A percentile compares a stretch with the other conserved stretches of the same genome.
Evolutionary conservation across 2,888 invertebrate genomes (phyloP).

Genomic region (Tenodera sinensis): DNA sequence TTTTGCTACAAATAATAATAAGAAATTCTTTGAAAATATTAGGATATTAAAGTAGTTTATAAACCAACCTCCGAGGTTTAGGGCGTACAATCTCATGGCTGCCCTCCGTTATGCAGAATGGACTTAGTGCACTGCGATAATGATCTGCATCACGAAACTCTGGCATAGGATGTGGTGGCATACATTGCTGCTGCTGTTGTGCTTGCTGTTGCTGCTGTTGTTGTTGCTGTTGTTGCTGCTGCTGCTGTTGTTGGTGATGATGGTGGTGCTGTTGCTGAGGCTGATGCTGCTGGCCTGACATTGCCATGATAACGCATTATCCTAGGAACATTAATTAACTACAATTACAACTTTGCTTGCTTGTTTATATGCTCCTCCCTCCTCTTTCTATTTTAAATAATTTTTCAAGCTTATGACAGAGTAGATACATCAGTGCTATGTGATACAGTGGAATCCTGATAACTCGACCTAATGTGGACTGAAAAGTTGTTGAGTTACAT

Average conservation of each 20-base stretch:
- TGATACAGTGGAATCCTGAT: no score
- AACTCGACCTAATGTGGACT: no score
- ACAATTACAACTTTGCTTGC: no score
- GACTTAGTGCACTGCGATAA: conserved; percentile 54
- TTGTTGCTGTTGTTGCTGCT: background rate
- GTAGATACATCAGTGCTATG: no score
- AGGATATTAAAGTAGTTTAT: background rate
- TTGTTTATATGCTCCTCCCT: no score
- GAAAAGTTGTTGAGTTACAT: no score
- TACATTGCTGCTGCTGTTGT: conserved; percentile 7
- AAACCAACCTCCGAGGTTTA: conserved; percentile 73
- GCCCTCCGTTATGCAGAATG: conserved; percentile 65
- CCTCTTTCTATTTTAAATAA: no score
- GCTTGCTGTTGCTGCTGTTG: background rate
- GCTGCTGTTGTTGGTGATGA: conserved; percentile 20
- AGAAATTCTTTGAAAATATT: background rate
- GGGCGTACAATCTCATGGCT: conserved; percentile 83
- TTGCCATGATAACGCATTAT: background rate
- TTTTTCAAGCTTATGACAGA: no score
- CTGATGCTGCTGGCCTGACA: background rate
- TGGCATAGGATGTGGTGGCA: conserved; percentile 37
- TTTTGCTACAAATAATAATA: background rate
- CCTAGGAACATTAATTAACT: background rate
- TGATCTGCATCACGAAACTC: conserved; percentile 44
- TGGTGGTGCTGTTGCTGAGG: conserved; percentile 18